Base-by-base conservation (phyloP, 2,113 vertebrate genomes). In the Periophthalmodon schlosseri region DNA sequence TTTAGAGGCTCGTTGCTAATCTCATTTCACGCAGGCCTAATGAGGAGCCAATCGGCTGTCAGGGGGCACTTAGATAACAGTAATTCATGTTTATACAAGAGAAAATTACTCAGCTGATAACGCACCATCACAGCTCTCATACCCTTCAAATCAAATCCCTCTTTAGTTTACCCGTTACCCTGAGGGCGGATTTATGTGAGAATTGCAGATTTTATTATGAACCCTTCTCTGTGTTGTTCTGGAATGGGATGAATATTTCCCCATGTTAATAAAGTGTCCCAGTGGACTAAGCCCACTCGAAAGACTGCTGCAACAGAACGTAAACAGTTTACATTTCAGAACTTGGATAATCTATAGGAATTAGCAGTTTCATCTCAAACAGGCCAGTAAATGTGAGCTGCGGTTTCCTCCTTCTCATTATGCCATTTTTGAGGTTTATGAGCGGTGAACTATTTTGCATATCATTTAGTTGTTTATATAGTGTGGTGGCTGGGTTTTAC, bases 61-160 rank as follows among this genome's bases (percentile, higher is more conserved):
- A 91, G 82, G 84, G 88, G 89, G 86, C 84, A 88, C 84, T 86
- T 89, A 88, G 91, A 89, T 90, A 89, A 91, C 87, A 81, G 80
- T 88, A 92, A 92, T 92, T 87, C 87, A 87, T 91, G 91, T 92
- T 92, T 89, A 86, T 89, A 91, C 91, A 88, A 90, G 90, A 91
- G 85, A 81, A 88, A 90, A 87, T 89, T 91, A 86, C 83, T 89
- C 82, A 89, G 85, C 79, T 77, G 87, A 89, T 92, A 93, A 87
- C 74, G 47, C 86, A 77, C 78, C 80, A 83, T 80, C 89, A 77
- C 81, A 81, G 83, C 70, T 75, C 84, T 89, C 77, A 78, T 80
- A 84, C 79, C 85, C 85, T 76, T 85, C 69, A 76, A 78, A 80
- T 88, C 90, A 89, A 88, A 91, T 89, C 90, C 85, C 84, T 84